A percentile compares a stretch with the other conserved stretches of the same genome.
Conservation (phyloP, 2,888 invertebrate genomes). For the Gymnoscelis rufifasciata region DNA sequence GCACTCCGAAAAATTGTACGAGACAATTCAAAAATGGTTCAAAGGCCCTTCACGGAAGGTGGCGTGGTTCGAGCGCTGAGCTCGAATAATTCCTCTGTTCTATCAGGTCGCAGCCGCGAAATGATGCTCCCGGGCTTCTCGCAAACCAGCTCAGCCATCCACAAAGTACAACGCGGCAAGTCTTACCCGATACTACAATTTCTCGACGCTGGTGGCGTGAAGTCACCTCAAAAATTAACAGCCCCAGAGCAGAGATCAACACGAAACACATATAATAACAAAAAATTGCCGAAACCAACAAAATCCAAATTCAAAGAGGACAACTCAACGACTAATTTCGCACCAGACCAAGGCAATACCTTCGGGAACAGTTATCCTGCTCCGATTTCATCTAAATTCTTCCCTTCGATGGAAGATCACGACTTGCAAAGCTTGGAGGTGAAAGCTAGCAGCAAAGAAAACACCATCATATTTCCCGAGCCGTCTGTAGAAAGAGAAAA, state of each 20-base stretch:
- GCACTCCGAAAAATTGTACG: slow-evolving; percentile 67
- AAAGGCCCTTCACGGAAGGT: slow-evolving; percentile 55
- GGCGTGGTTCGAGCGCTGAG: slow-evolving; percentile 14
- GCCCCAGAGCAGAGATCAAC: slow-evolving; percentile 42
- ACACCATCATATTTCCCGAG: slow-evolving; percentile 38
- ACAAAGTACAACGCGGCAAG: slow-evolving; percentile 48
- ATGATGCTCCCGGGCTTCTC: slow-evolving; percentile 39
- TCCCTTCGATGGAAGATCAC: slow-evolving; percentile 43
- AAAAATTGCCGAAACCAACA: too few relatives aligned
- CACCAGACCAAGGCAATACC: slow-evolving; percentile 11
- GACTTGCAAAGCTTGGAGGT: slow-evolving; percentile 35
- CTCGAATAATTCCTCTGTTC: slow-evolving; percentile 8
- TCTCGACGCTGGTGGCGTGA: slow-evolving; percentile 38
- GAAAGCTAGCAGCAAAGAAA: slow-evolving; percentile 33
- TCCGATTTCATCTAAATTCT: slow-evolving; percentile 44
- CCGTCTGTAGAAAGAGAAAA: slow-evolving; percentile 26
- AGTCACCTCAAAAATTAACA: slow-evolving; percentile 36
- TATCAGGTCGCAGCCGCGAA: slow-evolving; percentile 15
- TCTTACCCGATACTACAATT: slow-evolving; percentile 48
- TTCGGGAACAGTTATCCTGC: slow-evolving; percentile 39
- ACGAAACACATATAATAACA: slow-evolving; percentile 35
- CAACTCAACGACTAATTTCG: background rate
- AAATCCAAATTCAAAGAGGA: background rate
- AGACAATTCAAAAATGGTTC: slow-evolving; percentile 67
- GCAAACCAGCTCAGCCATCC: slow-evolving; percentile 43